Conservation (phyloP, 2,888 invertebrate species). For the Anoplius nigerrimus region DNA sequence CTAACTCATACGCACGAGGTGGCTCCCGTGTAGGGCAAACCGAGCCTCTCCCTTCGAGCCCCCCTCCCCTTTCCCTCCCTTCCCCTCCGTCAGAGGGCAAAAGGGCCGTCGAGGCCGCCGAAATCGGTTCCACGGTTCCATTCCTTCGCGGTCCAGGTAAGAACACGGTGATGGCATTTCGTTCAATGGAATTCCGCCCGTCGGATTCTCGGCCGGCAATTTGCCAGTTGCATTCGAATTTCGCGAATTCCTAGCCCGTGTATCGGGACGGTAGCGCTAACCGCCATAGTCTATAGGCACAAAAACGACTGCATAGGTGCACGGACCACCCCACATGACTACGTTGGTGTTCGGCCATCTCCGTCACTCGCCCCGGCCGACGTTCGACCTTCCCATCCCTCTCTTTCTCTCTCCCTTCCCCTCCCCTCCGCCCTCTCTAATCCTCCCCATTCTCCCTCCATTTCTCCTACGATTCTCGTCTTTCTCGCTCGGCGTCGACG, state of each 20-base stretch:
- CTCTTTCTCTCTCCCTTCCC: neutral
- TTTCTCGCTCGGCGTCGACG: neutral
- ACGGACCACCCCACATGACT: constrained; percentile 63
- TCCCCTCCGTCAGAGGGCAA: too few species aligned
- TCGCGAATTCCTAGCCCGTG: constrained; percentile 70
- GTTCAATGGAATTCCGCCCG: constrained; percentile 67
- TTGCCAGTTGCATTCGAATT: constrained; percentile 71
- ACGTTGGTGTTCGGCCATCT: constrained; percentile 47
- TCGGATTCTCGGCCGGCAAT: constrained; percentile 67
- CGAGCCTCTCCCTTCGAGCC: too few species aligned
- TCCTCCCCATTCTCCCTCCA: neutral
- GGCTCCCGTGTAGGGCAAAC: constrained; percentile 31
- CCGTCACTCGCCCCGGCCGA: neutral
- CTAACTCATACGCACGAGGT: constrained; percentile 22
- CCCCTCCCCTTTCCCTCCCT: too few species aligned
- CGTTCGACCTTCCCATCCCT: neutral
- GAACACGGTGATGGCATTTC: constrained; percentile 69
- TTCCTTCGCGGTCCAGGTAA: constrained; percentile 65
- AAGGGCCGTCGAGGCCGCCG: constrained; percentile 25
- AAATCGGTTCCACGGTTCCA: constrained; percentile 59
- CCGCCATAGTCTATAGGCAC: constrained; percentile 53
- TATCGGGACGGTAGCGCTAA: constrained; percentile 57
- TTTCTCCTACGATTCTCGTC: neutral
- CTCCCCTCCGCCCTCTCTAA: neutral
- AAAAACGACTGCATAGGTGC: constrained; percentile 63